Evolutionary conservation across 2,797 vertebrate species (phyloP).

Genomic region (Champsocephalus gunnari): DNA sequence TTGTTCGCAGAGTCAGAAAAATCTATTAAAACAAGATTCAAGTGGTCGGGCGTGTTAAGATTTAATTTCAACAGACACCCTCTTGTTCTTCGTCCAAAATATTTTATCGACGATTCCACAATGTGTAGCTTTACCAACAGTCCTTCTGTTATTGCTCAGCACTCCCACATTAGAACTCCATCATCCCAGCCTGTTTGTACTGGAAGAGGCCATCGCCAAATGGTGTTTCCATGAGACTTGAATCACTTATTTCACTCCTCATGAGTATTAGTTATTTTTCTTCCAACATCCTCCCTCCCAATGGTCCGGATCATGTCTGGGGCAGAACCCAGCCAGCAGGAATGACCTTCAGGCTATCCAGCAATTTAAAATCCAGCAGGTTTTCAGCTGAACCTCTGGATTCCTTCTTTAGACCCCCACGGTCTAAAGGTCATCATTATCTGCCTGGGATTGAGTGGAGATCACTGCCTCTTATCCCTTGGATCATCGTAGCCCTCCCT

Average conservation of each 20-base stretch:
- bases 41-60: background rate
- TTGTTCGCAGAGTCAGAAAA: conserved; percentile 24
- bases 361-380: conserved; percentile 54
- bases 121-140: conserved; percentile 2
- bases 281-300: conserved; percentile 8
- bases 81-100: conserved; percentile 6
- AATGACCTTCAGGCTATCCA: conserved; percentile 55
- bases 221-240: conserved; percentile 3
- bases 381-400: conserved; percentile 45
- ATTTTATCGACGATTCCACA: background rate
- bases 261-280: conserved; percentile 11
- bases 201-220: conserved; percentile 9
- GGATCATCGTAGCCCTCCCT: conserved; percentile 36
- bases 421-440: conserved; percentile 61
- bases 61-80: background rate
- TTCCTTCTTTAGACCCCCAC: conserved; percentile 53
- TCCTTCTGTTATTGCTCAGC: conserved; percentile 4
- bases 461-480: conserved; percentile 51
- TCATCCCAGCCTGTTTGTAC: conserved; percentile 1
- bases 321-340: conserved; percentile 9
- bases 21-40: conserved; percentile 19
- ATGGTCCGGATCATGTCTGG: conserved; percentile 7
- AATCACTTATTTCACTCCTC: conserved; percentile 12
- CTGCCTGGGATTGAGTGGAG: conserved; percentile 53
- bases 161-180: background rate